Percentiles rank a stretch among this genome's conserved stretches.
phyloP scores from a whole-genome alignment of 2,888 invertebrate genomes.

The Orthosia gracilis region DNA sequence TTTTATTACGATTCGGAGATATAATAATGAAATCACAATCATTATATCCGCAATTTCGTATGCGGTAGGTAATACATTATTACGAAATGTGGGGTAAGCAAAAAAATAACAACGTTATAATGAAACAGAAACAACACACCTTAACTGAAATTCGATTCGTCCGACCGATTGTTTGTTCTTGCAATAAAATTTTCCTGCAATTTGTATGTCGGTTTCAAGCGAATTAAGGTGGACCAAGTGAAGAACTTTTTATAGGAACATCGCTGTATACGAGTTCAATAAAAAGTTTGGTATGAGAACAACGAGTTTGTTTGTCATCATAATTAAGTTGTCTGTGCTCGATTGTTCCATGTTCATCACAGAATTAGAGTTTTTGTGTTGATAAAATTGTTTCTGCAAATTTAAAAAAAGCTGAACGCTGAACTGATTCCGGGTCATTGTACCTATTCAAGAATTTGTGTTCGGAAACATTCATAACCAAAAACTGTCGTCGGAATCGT shows the following conservation, averaged over 20 bases:
- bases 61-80: constrained; percentile 60
- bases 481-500: constrained; percentile 62
- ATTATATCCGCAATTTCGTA: constrained; percentile 53
- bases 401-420: constrained; percentile 28
- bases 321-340: constrained; percentile 34
- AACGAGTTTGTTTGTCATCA: constrained; percentile 12
- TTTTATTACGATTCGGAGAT: constrained; percentile 48
- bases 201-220: constrained; percentile 45
- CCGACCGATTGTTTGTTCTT: constrained; percentile 53
- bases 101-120: constrained; percentile 62
- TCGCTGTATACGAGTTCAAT: constrained; percentile 18
- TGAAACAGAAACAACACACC: constrained; percentile 57
- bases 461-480: constrained; percentile 55
- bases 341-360: constrained; percentile 5
- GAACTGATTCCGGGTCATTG: constrained; percentile 52
- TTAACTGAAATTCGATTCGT: constrained; percentile 61
- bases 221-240: constrained; percentile 21
- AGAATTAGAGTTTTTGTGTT: constrained; percentile 36
- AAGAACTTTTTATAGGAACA: constrained; percentile 28
- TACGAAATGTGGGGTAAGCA: constrained; percentile 56
- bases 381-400: constrained; percentile 26
- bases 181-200: constrained; percentile 60
- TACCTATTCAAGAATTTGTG: constrained; percentile 51
- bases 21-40: constrained; percentile 58
- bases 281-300: constrained; percentile 10